Conservation (phyloP, 1,140 invertebrate species). For the Macrobrachium rosenbergii region DNA sequence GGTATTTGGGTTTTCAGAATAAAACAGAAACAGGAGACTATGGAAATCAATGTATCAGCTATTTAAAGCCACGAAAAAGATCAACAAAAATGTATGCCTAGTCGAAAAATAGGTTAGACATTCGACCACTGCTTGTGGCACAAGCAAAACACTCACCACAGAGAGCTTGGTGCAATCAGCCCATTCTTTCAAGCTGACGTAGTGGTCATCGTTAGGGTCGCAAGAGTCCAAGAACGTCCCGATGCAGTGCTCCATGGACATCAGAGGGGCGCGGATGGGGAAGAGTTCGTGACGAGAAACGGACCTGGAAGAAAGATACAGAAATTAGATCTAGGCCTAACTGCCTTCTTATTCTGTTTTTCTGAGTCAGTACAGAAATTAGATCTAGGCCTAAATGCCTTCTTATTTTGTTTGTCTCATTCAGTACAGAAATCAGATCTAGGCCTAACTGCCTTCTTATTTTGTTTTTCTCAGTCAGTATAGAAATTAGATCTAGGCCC, state of each 20-base stretch:
- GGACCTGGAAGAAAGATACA: constrained; percentile 73
- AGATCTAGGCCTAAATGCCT: too few relatives aligned
- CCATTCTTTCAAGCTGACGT: constrained; percentile 92
- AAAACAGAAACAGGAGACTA: too few relatives aligned
- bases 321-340: not conserved
- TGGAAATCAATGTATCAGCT: too few relatives aligned
- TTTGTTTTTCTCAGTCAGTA: not conserved
- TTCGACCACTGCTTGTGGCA: not conserved
- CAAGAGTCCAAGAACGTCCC: constrained; percentile 93
- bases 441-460: too few relatives aligned
- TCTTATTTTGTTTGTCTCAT: too few relatives aligned
- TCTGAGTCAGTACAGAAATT: too few relatives aligned
- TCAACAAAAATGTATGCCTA: not conserved
- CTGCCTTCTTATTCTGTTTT: too few relatives aligned
- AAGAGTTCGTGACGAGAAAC: constrained; percentile 95
- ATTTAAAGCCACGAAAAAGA: not conserved
- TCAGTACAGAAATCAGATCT: not conserved
- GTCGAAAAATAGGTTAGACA: not conserved
- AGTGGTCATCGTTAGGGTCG: constrained; percentile 88
- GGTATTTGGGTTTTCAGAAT: too few relatives aligned
- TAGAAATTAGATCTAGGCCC: not conserved
- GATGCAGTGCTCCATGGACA: constrained; percentile 94
- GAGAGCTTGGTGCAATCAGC: constrained; percentile 90
- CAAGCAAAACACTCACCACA: constrained; percentile 72
- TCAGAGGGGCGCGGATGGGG: constrained; percentile 91